Base-by-base conservation (phyloP, 1,140 invertebrate species). In the Popillia japonica region DNA sequence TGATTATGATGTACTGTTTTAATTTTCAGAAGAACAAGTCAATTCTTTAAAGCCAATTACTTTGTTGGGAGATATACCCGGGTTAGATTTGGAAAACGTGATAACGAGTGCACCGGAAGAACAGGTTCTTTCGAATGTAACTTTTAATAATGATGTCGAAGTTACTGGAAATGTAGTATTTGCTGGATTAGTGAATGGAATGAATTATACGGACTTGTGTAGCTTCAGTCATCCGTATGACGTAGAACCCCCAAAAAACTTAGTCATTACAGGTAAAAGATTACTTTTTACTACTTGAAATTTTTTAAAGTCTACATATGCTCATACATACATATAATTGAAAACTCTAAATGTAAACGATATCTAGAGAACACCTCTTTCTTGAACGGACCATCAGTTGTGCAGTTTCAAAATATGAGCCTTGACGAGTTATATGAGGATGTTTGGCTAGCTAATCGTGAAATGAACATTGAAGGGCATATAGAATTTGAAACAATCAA, bases 81-180 rank as follows among this genome's bases (percentile, higher is more conserved):
- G 83, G 61, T 73, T 86, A 44, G 84, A 86, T 76, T 77, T 86
- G 11, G 79, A 84, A 17, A 84, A 81, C 75, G 79, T 84, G 14
- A 17, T 74, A 42, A 74, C 40, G 42, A 27, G 61, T 27, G 34
- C 7, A n/a, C 34, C 40, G 4, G 34, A 74, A 3, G 41, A 74
- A 41, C 72, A 74, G 40, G n/a, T 14, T 9, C 14, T 74, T 9
- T 42, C 27, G 34, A 22, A 44, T 75, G 80, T 79, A 68, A 82
- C n/a, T 23, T 86, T 85, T 74, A 73, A 78, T 23, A 77, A 80
- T 42, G 78, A 78, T 64, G 41, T 85, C 0, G 76, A 77, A 9
- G 79, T 86, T n/a, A 55, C 79, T 72, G 83, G 83, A 27, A 81
- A 55, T 44, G 23, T 81, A 41, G 41, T 27, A 76, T 74, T 84